A percentile compares a stretch with the other conserved stretches of the same genome.
phyloP scores from a whole-genome alignment of 2,888 invertebrate species.

The Pardosa pseudoannulata region DNA sequence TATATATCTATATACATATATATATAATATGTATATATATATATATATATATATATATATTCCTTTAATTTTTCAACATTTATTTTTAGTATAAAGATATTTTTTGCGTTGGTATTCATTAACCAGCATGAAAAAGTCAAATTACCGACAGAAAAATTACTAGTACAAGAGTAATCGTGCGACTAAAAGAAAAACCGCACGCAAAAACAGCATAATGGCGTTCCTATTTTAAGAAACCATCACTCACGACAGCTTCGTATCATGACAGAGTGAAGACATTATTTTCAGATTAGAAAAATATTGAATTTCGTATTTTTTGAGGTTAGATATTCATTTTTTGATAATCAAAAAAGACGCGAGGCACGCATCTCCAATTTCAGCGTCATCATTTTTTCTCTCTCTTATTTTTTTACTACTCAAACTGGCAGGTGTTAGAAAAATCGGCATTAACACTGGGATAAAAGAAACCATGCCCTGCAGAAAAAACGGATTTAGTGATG shows the following conservation, averaged over 20 bases:
- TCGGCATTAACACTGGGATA: too few relatives aligned
- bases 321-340: too few relatives aligned
- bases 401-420: too few relatives aligned
- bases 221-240: constrained; percentile 11
- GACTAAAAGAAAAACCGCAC: constrained; percentile 24
- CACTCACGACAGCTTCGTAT: neutral
- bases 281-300: neutral
- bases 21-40: too few relatives aligned
- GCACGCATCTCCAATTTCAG: too few relatives aligned
- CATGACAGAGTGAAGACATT: neutral
- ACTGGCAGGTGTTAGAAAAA: too few relatives aligned
- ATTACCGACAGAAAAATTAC: neutral
- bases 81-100: neutral
- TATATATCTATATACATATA: too few relatives aligned
- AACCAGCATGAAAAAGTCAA: neutral
- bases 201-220: constrained; percentile 38
- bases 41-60: too few relatives aligned
- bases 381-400: too few relatives aligned
- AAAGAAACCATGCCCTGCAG: too few relatives aligned
- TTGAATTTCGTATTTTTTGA: neutral
- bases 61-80: neutral
- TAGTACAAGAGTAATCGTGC: neutral
- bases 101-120: neutral
- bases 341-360: too few relatives aligned
- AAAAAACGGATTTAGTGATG: too few relatives aligned